A percentile compares a stretch with the other conserved stretches of the same genome.
Evolutionary conservation across 1,140 invertebrate species (phyloP).

Genomic region (Drosophila navojoa): DNA sequence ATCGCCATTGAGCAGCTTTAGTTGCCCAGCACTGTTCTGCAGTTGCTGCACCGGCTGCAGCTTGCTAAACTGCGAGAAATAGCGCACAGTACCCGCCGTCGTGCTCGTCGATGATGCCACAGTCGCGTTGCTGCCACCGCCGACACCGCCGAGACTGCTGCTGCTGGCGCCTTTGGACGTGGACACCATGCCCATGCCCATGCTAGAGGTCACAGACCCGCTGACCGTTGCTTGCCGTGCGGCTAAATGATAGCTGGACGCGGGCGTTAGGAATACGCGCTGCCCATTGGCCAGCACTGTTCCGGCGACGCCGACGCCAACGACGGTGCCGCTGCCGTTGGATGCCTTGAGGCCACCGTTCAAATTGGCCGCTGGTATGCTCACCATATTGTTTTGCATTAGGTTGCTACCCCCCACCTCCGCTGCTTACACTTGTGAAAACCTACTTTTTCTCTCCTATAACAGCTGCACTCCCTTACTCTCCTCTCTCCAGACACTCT

Average conservation of each 20-base stretch:
- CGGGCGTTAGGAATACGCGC: conserved; percentile 56
- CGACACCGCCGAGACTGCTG: conserved; percentile 1
- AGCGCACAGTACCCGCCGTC: conserved; percentile 51
- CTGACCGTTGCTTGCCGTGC: conserved; percentile 20
- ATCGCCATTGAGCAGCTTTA: conserved; percentile 55
- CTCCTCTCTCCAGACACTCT: neutral
- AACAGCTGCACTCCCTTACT: neutral
- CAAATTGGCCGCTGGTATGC: conserved; percentile 71
- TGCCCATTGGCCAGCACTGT: conserved; percentile 65
- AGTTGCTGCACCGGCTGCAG: conserved; percentile 43
- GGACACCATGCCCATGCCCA: conserved; percentile 3
- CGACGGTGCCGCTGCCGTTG: conserved; percentile 45
- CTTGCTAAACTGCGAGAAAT: conserved; percentile 70
- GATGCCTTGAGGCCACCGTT: conserved; percentile 65
- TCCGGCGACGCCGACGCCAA: conserved; percentile 39
- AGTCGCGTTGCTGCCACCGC: conserved; percentile 1
- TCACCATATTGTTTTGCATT: conserved; percentile 82
- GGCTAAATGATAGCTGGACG: conserved; percentile 43
- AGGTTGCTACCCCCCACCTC: conserved; percentile 21
- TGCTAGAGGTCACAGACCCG: conserved; percentile 15
- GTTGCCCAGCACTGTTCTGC: conserved; percentile 35
- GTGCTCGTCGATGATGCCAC: conserved; percentile 16
- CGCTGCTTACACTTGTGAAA: neutral
- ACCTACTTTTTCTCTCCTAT: neutral
- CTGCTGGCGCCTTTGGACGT: conserved; percentile 19